Evolutionary conservation across 2,888 invertebrate genomes (phyloP), one percentile per base, ranked within the genome.

Genomic region (Cacoxenus indagator): DNA sequence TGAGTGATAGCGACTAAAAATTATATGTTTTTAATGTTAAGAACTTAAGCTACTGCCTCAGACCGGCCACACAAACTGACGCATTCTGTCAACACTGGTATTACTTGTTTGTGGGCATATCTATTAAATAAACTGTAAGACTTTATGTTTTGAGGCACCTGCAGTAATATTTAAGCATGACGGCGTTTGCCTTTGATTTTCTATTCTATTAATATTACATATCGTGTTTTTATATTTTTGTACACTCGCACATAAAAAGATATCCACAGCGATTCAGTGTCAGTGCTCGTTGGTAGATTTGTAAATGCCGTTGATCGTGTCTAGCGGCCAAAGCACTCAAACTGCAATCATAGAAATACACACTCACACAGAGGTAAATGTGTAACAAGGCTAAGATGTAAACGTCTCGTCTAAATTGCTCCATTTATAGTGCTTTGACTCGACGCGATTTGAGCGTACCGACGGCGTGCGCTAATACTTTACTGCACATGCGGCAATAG

Each of bases 101-200:
- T 51, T 51, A 22, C 51, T 22, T 51, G 51, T 22, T 14, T 51
- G n/a, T n/a, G n/a, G n/a, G n/a, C n/a, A n/a, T n/a, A n/a, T n/a
- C n/a, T n/a, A n/a, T n/a, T n/a, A n/a, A n/a, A n/a, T 17, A 9
- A 55, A 55, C 55, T 27, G 24, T 45, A 43, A n/a, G 61, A 26
- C 24, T 24, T 62, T 45, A 62, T 62, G n/a, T 43, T 45, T 17
- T 45, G 24, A 62, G 45, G 61, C 61, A 62, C 61, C 61, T 43
- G 43, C 26, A 62, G 61, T 11, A 22, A 62, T 22, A 43, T 45
- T 43, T 14, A 31, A 27, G 45, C 26, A 54, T 22, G 26, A 67
- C 19, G 67, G 64, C 67, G 64, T 64, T 64, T 67, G 67, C 43
- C 67, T 67, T 67, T 61, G 61, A 67, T 61, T 67, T 61, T 45